A percentile compares a stretch with the other conserved stretches of the same genome.
These are phyloP conservation scores for Apamea crenata DNA, from an alignment of 2,888 invertebrate species.

Conservation along the genomic window DNA sequence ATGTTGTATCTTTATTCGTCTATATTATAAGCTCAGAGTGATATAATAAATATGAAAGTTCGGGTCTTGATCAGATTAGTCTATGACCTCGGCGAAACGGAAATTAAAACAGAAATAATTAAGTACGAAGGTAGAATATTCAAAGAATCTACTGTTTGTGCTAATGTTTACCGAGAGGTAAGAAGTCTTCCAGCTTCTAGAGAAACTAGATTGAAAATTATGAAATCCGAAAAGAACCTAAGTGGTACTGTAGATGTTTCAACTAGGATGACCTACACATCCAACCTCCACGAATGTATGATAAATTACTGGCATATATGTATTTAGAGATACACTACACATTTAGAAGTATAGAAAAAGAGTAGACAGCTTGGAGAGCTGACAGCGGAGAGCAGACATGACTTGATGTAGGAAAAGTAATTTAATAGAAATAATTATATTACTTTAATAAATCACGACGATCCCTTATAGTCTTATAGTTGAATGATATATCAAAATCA, in stretches of 20 bases:
- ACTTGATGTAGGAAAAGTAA: neutral
- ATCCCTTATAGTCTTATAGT: neutral
- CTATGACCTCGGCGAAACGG: constrained; percentile 29
- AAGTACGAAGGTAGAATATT: constrained; percentile 1
- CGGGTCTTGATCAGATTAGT: constrained; percentile 26
- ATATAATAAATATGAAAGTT: constrained; percentile 21
- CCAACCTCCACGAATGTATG: neutral
- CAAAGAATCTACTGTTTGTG: neutral
- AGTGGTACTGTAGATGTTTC: neutral
- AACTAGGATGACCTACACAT: neutral
- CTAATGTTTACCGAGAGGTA: neutral
- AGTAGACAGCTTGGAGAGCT: neutral
- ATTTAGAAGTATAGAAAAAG: neutral
- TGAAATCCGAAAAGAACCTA: neutral
- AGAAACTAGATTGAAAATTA: neutral
- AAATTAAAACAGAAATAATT: constrained; percentile 31
- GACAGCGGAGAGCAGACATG: neutral
- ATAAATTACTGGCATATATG: neutral
- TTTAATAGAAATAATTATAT: neutral
- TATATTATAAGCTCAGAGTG: neutral
- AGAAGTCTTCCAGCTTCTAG: neutral
- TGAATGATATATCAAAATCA: too few species aligned
- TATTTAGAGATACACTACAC: neutral
- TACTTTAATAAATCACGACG: neutral
- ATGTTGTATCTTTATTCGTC: neutral